These are phyloP conservation scores for Oppia nitens DNA, from an alignment of 1,140 invertebrate species.

Conservation along the genomic window DNA sequence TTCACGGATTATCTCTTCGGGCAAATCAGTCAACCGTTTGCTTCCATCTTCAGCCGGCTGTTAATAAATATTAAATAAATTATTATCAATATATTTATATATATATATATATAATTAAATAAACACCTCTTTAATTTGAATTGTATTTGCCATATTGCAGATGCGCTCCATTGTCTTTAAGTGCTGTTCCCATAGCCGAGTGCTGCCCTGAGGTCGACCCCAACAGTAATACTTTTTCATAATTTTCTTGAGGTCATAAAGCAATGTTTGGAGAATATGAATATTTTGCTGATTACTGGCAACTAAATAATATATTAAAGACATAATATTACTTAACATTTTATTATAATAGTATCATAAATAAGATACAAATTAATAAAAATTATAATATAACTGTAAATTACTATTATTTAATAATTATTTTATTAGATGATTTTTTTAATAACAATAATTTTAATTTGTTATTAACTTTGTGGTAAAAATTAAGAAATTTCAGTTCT, in stretches of 20 bases:
- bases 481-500: too few species aligned
- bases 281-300: constrained; percentile 72
- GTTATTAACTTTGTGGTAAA: too few species aligned
- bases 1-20: constrained; percentile 78
- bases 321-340: too few species aligned
- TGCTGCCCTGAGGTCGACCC: constrained; percentile 70
- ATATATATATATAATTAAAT: neutral
- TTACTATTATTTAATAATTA: too few species aligned
- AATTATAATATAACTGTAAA: too few species aligned
- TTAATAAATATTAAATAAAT: too few species aligned
- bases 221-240: constrained; percentile 53
- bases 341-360: too few species aligned
- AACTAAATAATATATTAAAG: too few species aligned
- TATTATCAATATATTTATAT: neutral
- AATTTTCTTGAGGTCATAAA: constrained; percentile 48
- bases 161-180: constrained; percentile 63
- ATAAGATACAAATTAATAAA: too few species aligned
- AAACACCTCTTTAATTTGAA: constrained; percentile 33
- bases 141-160: constrained; percentile 56
- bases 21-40: constrained; percentile 66
- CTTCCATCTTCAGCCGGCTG: constrained; percentile 65
- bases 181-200: constrained; percentile 73
- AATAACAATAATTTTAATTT: too few species aligned
- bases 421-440: too few species aligned
- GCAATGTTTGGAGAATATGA: constrained; percentile 53